Base-by-base conservation (phyloP, 2,797 vertebrate species). In the Poecilia picta region DNA sequence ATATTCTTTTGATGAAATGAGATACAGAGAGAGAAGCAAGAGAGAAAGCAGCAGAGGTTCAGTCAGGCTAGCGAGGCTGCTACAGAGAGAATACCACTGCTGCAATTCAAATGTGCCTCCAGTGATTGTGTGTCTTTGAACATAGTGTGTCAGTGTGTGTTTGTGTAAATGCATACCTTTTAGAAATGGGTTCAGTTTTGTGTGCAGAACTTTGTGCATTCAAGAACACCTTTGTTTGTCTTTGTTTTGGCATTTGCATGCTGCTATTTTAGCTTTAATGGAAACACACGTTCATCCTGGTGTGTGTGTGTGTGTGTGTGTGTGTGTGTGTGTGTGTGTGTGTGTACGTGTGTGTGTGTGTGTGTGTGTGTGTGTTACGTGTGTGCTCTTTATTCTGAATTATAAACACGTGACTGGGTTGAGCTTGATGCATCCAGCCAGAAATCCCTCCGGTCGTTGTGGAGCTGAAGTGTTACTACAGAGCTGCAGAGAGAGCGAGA, bases 371-470 rank as follows among this genome's bases (percentile, higher is more conserved):
- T 33, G 75, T 76, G 41, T 72, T 41, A 64, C 20, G 70, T 2
- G 75, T n/a, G 68, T 0, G 71, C 78, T 87, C 79, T 89, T 88
- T 84, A 90, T 84, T 91, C 90, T 90, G 89, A 89, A 90, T 92
- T 88, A 88, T 89, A 81, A 91, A 93, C 93, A 93, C 87, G 86
- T 94, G 94, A 94, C 89, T 82, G 81, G 70, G 82, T 31, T 77
- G 90, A 92, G 88, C 86, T 41, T 83, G 91, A 92, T 89, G 92
- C 94, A 92, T 86, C 81, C 88, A 94, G 86, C 90, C 91, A 93
- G 90, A 93, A 93, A 91, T 92, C 91, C 93, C 92, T 86, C 76
- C 80, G 91, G 91, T 93, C 78, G 66, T 75, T 64, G 89, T 82
- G 79, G 76, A 89, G 89, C 83, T 89, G 88, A 84, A 92, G 92